Base-by-base conservation (phyloP, 2,797 vertebrate genomes). In the Chloroceryle amazona region DNA sequence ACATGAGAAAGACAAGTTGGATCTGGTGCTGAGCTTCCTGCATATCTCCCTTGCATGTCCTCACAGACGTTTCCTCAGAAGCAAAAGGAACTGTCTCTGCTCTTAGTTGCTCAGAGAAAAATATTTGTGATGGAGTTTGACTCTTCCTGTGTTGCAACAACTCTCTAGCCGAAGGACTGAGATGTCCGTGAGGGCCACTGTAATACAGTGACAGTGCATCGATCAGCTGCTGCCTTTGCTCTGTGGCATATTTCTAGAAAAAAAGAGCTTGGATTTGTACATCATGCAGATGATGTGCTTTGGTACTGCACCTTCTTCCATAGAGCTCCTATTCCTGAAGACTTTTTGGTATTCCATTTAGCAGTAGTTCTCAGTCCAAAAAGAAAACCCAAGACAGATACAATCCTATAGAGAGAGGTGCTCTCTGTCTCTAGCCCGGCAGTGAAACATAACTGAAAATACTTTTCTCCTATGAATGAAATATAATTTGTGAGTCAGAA, bases 11-110 rank as follows among this genome's bases (percentile, higher is more conserved):
- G 91, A 93, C 95, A 95, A 90, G 92, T 81, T 93, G 88, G 70
- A 96, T 96, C 95, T 97, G 96, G 92, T 85, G 92, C 80, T 79
- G 86, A 90, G 82, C 72, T 91, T 94, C 88, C 80, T 91, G 74
- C 66, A 17, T 66, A 46, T 95, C 94, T 94, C 66, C 44, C 70
- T 84, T 83, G 41, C 4, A 1, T 79, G 76, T 47, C n/a, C 72
- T 86, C 86, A 39, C 55, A 79, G 68, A 85, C 2, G 0, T 72
- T 83, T 92, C 83, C 79, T 91, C 6, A 1, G 88, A 67, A 96
- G 88, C 62, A 68, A 73, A 74, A 80, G 58, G 65, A 80, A 19
- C 46, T 42, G 25, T 41, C 87, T 70, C 49, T 61, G 47, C 54
- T 79, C 9, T 76, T 41, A 15, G 13, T 18, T 55, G n/a, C 76